Evolutionary conservation across 2,113 vertebrate genomes (phyloP), one percentile per base, ranked within the genome.

Genomic region (Eubucco bourcierii): DNA sequence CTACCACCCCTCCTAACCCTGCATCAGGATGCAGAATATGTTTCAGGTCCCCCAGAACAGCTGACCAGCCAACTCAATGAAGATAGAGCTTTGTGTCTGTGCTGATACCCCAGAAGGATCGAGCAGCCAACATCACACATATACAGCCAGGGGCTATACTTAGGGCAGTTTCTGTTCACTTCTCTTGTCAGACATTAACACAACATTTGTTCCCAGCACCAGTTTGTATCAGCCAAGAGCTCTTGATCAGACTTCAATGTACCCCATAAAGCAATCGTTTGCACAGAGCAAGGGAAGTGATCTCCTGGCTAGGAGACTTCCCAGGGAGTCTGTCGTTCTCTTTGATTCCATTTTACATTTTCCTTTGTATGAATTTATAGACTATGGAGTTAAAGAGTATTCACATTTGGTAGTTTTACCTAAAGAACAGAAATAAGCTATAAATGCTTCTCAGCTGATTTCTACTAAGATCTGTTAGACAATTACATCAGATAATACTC

Each of bases 191-290:
- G 66, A 95, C 39, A 13, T 79, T 93, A 88, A 72, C 65, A 88
- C 77, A 86, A 50, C 80, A 94, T 92, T 94, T 93, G 80, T 95
- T 93, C 55, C 86, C 90, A 84, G 70, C 74, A 55, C 84, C 86
- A 63, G 86, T 81, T 95, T 96, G 44, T 83, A 81, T 65, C 86
- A 94, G 80, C 63, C 86, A 93, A 93, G 92, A 88, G 86, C 92
- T 90, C 96, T 96, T 96, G 95, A 96, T 96, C 96, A 96, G 86
- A 91, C 94, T 95, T 96, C 86, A 96, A 94, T 68, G 63, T 64
- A 63, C n/a, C 74, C 95, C 94, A 70, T 59, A 86, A 90, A 95
- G 88, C 84, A 90, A 59, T 93, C 27, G 4, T 90, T 94, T 72
- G 50, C 76, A 92, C 80, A 86, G 88, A 95, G 77, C 90, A 88